Evolutionary conservation across 2,888 invertebrate species (phyloP).

Genomic region (Fissipunctia ypsillon): DNA sequence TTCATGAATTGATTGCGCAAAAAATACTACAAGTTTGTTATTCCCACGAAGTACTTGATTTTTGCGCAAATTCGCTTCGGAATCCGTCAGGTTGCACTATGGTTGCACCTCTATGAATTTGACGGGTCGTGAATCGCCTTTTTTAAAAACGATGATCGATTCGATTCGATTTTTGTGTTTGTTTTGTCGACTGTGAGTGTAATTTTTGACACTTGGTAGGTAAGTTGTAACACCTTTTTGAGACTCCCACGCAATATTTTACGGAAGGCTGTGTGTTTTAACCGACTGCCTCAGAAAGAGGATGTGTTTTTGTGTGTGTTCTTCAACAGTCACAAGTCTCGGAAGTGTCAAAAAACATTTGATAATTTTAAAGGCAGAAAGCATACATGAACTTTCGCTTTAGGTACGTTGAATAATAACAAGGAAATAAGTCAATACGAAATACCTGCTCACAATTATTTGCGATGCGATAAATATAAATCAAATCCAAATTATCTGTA

Average conservation of each 20-base stretch:
- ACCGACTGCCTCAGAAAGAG: not conserved
- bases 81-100: conserved; percentile 69
- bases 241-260: conserved; percentile 80
- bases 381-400: not conserved
- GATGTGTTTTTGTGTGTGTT: too few relatives aligned
- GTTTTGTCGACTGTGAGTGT: conserved; percentile 77
- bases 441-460: not conserved
- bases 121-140: conserved; percentile 73
- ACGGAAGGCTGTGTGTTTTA: not conserved
- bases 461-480: conserved; percentile 23
- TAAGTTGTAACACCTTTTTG: conserved; percentile 74
- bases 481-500: conserved; percentile 33
- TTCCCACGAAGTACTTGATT: conserved; percentile 81
- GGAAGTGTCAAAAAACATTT: not conserved
- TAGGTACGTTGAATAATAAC: not conserved
- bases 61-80: conserved; percentile 79
- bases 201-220: conserved; percentile 68
- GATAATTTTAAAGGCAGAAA: not conserved
- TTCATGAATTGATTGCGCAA: conserved; percentile 76
- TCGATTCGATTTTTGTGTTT: conserved; percentile 85
- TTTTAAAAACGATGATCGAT: conserved; percentile 85
- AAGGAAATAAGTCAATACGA: not conserved
- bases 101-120: conserved; percentile 65
- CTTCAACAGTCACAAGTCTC: not conserved
- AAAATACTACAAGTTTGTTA: conserved; percentile 73